Conservation (phyloP, 2,888 invertebrate species). For the Diaphora mendica region DNA sequence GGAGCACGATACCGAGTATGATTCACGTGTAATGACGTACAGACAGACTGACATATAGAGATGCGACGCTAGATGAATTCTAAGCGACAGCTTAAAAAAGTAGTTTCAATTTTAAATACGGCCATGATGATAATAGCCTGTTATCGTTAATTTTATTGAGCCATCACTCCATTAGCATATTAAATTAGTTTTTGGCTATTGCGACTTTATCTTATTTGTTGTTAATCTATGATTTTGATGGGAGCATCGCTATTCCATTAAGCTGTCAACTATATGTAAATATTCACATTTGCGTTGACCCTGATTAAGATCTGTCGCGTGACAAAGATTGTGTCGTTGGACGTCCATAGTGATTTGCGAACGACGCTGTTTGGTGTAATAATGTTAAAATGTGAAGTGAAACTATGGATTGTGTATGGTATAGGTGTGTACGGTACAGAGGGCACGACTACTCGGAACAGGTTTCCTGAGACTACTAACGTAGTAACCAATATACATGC, state of each 20-base stretch:
- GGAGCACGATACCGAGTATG: conserved; percentile 78
- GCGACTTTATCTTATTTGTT: conserved; percentile 45
- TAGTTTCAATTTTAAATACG: conserved; percentile 57
- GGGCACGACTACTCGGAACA: conserved; percentile 79
- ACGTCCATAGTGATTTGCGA: conserved; percentile 22
- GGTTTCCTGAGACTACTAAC: conserved; percentile 81
- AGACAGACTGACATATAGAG: conserved; percentile 71
- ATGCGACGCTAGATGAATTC: conserved; percentile 78
- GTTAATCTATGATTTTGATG: conserved; percentile 56
- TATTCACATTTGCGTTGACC: conserved; percentile 49
- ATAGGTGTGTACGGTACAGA: conserved; percentile 76
- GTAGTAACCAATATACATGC: conserved; percentile 84
- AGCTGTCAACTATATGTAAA: conserved; percentile 62
- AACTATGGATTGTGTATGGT: conserved; percentile 74
- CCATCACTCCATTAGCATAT: conserved; percentile 68
- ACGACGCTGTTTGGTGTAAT: conserved; percentile 58
- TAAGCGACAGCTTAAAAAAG: conserved; percentile 65
- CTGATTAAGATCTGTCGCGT: conserved; percentile 49
- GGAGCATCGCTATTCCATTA: conserved; percentile 58
- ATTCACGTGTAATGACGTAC: conserved; percentile 82
- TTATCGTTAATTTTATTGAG: conserved; percentile 71
- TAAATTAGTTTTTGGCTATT: conserved; percentile 64
- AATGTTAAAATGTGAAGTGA: conserved; percentile 77
- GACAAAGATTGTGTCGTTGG: conserved; percentile 28
- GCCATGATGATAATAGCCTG: conserved; percentile 57